Evolutionary conservation across 2,888 invertebrate species (phyloP).

Genomic region (Macrophya annulata): DNA sequence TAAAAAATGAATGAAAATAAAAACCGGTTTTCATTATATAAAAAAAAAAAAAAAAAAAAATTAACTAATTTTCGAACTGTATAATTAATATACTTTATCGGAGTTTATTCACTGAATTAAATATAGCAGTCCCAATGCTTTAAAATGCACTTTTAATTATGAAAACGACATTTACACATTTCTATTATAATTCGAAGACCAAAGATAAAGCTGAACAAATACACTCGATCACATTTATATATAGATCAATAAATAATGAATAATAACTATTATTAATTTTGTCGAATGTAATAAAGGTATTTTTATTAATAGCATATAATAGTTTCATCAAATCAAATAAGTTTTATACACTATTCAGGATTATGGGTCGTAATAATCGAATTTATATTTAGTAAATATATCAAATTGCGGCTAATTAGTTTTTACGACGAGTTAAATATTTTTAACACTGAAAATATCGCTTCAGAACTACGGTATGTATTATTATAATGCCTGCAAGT

Average conservation of each 20-base stretch:
- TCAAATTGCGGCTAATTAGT: not conserved
- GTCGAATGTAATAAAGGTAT: not conserved
- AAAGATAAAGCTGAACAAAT: not conserved
- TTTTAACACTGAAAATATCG: not conserved
- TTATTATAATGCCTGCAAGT: not conserved
- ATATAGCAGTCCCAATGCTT: not conserved
- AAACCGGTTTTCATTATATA: not conserved
- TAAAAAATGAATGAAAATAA: not conserved
- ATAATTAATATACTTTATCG: not conserved
- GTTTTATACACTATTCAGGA: not conserved
- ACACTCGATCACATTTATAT: not conserved
- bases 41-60: not conserved
- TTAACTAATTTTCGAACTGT: not conserved
- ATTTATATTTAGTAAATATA: not conserved
- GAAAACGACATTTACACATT: not conserved
- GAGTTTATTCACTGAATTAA: not conserved
- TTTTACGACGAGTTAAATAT: not conserved
- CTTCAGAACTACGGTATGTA: not conserved
- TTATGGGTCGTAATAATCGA: not conserved
- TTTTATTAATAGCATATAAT: conserved; percentile 1
- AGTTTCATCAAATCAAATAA: not conserved
- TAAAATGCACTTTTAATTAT: not conserved
- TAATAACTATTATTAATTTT: not conserved
- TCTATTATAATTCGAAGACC: not conserved
- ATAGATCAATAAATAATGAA: not conserved